A percentile compares a stretch with the other conserved stretches of the same genome.
phyloP scores from a whole-genome alignment of 2,797 vertebrate species.

The Clamator glandarius region DNA sequence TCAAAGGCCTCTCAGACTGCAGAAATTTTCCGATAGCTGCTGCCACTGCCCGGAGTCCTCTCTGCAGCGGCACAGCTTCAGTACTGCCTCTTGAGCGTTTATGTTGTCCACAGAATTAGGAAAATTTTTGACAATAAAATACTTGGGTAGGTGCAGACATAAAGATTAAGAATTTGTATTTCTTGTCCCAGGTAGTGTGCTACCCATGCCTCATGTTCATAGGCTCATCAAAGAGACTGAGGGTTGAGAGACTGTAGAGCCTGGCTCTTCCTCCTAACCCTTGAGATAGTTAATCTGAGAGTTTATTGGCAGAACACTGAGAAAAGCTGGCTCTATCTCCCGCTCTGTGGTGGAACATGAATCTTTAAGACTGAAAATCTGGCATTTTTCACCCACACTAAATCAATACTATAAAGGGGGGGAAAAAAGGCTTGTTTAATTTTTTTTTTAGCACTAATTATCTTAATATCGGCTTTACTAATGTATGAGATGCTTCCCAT shows the following conservation, averaged over 20 bases:
- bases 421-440: not conserved
- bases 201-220: not conserved
- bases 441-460: slow-evolving; percentile 46
- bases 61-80: not conserved
- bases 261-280: not conserved
- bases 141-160: not conserved
- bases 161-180: not conserved
- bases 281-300: slow-evolving; percentile 1
- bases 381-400: slow-evolving; percentile 50
- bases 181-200: not conserved
- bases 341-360: slow-evolving; percentile 38
- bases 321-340: slow-evolving; percentile 47
- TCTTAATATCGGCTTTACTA: slow-evolving; percentile 51
- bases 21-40: not conserved
- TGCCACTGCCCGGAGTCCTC: not conserved
- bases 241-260: not conserved
- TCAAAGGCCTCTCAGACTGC: not conserved
- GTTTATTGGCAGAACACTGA: slow-evolving; percentile 17
- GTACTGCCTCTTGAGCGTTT: not conserved
- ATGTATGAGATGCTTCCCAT: slow-evolving; percentile 32
- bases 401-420: slow-evolving; percentile 57
- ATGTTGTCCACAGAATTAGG: not conserved
- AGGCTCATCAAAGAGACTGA: not conserved
- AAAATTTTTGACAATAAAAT: not conserved
- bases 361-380: slow-evolving; percentile 49